Conservation (phyloP, 2,797 vertebrate genomes). For the Peromyscus attwateri region DNA sequence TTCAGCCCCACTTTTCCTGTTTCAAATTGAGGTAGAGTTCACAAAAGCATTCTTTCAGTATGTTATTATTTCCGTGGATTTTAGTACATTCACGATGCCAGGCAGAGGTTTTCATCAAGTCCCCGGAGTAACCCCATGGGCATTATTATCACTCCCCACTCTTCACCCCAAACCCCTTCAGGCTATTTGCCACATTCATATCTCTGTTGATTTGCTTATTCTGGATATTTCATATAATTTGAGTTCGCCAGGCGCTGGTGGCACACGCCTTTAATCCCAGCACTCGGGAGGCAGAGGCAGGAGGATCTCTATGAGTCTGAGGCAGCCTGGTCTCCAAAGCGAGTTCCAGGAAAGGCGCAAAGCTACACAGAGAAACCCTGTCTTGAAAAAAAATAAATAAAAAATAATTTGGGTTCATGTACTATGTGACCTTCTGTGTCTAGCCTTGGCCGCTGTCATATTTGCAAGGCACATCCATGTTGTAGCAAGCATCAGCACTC, state of each 20-base stretch:
- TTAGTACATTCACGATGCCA: background rate
- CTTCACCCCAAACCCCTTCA: background rate
- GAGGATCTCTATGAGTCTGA: too few species aligned
- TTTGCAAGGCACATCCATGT: background rate
- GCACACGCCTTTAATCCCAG: too few species aligned
- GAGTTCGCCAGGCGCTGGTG: too few species aligned
- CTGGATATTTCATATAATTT: background rate
- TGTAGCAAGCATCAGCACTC: too few species aligned
- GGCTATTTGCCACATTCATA: background rate
- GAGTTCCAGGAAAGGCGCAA: too few species aligned
- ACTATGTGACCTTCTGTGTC: too few species aligned
- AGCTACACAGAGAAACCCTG: too few species aligned
- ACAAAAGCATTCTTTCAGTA: background rate
- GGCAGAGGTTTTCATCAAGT: background rate
- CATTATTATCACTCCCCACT: background rate
- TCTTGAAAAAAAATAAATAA: too few species aligned
- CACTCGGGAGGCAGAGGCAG: too few species aligned
- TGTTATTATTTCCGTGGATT: background rate
- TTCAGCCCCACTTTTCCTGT: too few species aligned
- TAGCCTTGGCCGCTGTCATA: background rate
- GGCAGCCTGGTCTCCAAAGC: too few species aligned
- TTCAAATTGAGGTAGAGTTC: background rate
- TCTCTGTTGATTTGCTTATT: background rate
- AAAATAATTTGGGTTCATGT: background rate
- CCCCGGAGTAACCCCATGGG: background rate